A percentile compares a stretch with the other conserved stretches of the same genome.
phyloP scores from a whole-genome alignment of 1,140 invertebrate genomes.

The Bombus polaris region DNA sequence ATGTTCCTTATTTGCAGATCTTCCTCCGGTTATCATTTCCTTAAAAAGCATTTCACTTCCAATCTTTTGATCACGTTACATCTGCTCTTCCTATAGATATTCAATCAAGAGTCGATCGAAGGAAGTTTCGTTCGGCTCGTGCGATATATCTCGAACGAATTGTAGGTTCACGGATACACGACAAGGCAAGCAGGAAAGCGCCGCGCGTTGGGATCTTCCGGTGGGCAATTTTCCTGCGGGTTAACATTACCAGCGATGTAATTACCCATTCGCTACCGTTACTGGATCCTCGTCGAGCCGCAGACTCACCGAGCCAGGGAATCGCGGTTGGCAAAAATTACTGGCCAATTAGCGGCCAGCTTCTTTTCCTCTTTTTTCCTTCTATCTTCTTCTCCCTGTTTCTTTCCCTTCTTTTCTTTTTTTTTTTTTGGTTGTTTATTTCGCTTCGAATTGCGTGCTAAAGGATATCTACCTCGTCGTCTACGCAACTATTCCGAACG shows the following conservation, averaged over 20 bases:
- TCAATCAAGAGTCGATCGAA: not conserved
- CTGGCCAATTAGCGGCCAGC: constrained; percentile 63
- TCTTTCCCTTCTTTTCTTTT: not conserved
- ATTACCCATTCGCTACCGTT: constrained; percentile 67
- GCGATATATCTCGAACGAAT: not conserved
- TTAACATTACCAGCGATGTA: constrained; percentile 59
- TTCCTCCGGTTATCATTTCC: too few relatives aligned
- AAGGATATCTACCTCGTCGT: constrained; percentile 10
- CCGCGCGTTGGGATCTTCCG: constrained; percentile 53
- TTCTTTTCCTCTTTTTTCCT: constrained; percentile 30
- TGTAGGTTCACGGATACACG: constrained; percentile 17
- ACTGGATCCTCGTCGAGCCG: constrained; percentile 60
- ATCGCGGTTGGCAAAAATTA: constrained; percentile 67
- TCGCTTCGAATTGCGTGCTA: constrained; percentile 34
- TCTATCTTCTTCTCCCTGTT: constrained; percentile 33
- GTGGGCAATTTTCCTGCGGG: constrained; percentile 64
- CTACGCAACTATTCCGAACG: not conserved
- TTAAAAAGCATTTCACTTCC: too few relatives aligned
- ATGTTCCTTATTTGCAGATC: too few relatives aligned
- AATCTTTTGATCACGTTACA: too few relatives aligned
- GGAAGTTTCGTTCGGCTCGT: not conserved
- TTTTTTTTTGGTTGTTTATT: constrained; percentile 44
- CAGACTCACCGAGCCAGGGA: constrained; percentile 41
- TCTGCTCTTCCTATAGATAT: not conserved
- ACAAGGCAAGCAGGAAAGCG: constrained; percentile 12